A percentile compares a stretch with the other conserved stretches of the same genome.
phyloP scores from a whole-genome alignment of 2,113 vertebrate species.

The Tachycineta bicolor region DNA sequence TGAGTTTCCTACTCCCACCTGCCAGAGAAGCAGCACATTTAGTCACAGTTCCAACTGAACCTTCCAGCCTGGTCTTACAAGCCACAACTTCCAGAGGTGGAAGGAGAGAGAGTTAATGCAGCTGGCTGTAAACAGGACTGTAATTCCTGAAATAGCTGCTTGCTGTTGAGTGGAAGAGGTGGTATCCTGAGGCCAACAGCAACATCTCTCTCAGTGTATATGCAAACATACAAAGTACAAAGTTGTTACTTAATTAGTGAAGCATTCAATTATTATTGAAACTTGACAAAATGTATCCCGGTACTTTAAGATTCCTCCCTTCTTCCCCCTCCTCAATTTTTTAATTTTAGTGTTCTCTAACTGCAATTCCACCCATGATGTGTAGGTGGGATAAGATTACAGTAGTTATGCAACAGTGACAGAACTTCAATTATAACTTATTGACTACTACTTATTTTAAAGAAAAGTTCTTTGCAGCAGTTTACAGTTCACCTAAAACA shows the following conservation, averaged over 20 bases:
- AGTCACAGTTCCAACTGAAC: neutral
- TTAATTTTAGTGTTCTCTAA: slow-evolving; percentile 59
- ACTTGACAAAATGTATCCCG: slow-evolving; percentile 16
- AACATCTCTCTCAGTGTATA: neutral
- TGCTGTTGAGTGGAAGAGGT: neutral
- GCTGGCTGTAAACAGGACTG: neutral
- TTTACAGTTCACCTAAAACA: slow-evolving; percentile 27
- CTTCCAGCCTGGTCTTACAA: neutral
- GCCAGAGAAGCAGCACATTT: neutral
- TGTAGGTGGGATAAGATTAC: slow-evolving; percentile 48
- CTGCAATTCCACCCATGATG: slow-evolving; percentile 46
- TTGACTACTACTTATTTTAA: slow-evolving; percentile 37
- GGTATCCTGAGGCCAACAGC: neutral
- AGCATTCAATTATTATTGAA: slow-evolving; percentile 27
- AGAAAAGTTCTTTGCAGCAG: neutral
- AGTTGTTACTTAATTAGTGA: slow-evolving; percentile 37
- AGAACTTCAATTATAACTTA: slow-evolving; percentile 56
- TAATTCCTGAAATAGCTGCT: neutral
- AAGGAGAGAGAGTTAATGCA: neutral
- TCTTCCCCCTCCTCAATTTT: slow-evolving; percentile 47
- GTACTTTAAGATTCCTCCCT: slow-evolving; percentile 28
- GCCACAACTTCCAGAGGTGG: neutral
- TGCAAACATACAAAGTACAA: slow-evolving; percentile 4
- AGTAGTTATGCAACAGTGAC: slow-evolving; percentile 50
- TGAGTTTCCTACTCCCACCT: neutral